phyloP scores from a whole-genome alignment of 2,797 vertebrate species.

The Neosilurus hyrtlii region DNA sequence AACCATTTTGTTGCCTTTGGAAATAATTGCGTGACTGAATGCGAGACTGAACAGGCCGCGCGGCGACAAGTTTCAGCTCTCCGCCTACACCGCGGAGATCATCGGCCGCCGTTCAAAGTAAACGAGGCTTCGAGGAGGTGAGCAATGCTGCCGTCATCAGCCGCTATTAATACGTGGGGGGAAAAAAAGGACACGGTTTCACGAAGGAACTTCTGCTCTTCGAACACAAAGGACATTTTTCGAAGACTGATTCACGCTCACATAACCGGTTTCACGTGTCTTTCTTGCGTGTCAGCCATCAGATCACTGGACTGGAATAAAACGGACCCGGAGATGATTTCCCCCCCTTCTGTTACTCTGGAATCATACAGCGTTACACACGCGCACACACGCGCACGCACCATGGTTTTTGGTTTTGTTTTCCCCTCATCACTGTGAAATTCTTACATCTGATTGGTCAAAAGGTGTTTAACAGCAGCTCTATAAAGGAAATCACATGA shows the following conservation, averaged over 20 bases:
- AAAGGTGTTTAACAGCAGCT: not conserved
- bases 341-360: not conserved
- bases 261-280: not conserved
- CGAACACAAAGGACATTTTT: constrained; percentile 15
- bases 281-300: not conserved
- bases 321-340: not conserved
- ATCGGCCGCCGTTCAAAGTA: not conserved
- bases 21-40: not conserved
- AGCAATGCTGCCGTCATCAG: constrained; percentile 18
- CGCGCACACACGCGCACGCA: no score
- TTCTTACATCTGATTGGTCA: not conserved
- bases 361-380: not conserved
- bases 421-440: not conserved
- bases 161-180: not conserved
- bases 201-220: not conserved
- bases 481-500: not conserved
- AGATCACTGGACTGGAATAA: not conserved
- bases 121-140: constrained; percentile 18
- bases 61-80: not conserved
- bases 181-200: not conserved
- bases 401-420: no score
- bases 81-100: not conserved
- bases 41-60: not conserved
- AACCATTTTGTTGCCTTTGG: not conserved
- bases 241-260: not conserved